These are phyloP conservation scores for Sarotherodon lohbergeri DNA, from an alignment of 2,113 vertebrate species.

Conservation along the genomic window DNA sequence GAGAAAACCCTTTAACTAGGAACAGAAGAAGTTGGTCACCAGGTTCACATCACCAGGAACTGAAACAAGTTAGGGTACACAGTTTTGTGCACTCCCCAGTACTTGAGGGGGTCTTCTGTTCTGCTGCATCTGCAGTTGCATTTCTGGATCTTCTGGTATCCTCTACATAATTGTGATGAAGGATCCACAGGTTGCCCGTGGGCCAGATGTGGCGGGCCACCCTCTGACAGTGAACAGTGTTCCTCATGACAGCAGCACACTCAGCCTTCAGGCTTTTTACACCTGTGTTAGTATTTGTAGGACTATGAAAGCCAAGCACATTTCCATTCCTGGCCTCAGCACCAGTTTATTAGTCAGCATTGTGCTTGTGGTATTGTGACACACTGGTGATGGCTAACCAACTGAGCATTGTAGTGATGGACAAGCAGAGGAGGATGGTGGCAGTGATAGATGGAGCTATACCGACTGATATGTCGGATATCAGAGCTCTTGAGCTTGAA, in stretches of 20 bases:
- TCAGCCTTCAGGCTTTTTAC: not conserved
- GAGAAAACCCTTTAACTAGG: not conserved
- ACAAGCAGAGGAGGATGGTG: not conserved
- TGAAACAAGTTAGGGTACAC: rapidly evolving
- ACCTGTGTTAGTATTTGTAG: not conserved
- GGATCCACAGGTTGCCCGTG: not conserved
- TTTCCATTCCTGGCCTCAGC: not conserved
- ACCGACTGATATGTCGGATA: not conserved
- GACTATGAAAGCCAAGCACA: not conserved
- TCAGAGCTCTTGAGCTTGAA: not conserved
- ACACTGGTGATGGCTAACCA: not conserved
- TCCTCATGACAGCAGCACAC: not conserved
- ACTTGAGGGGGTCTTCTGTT: rapidly evolving
- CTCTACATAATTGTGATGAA: not conserved
- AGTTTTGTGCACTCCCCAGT: not conserved
- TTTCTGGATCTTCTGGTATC: not conserved
- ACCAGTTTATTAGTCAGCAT: not conserved
- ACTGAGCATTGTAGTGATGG: not conserved
- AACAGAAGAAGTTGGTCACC: not conserved
- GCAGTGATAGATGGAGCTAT: not conserved
- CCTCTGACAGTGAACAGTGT: not conserved
- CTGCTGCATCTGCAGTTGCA: not conserved
- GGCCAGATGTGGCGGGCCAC: not conserved
- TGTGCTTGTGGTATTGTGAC: not conserved
- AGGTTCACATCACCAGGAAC: not conserved